Evolutionary conservation across 2,888 invertebrate species (phyloP).

Genomic region (Troides helena): DNA sequence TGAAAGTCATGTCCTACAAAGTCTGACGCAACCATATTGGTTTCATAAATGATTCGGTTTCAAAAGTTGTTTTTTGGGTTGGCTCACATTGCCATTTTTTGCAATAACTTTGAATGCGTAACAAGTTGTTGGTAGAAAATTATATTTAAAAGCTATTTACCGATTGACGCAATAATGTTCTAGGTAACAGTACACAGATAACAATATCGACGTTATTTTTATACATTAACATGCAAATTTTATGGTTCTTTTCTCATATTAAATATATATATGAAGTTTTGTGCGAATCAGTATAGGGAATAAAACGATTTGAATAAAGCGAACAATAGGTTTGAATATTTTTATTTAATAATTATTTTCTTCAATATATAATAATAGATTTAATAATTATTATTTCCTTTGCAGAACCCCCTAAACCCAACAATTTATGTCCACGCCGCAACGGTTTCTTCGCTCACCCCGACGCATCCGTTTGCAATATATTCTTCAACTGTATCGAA

Average conservation of each 20-base stretch:
- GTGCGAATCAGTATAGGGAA: no score
- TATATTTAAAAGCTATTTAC: conserved; percentile 15
- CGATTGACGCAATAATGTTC: conserved; percentile 4
- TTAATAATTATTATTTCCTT: conserved; percentile 17
- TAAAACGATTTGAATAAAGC: background rate
- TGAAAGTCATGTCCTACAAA: conserved; percentile 36
- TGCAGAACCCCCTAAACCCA: conserved; percentile 88
- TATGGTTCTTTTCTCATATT: background rate
- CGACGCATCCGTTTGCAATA: conserved; percentile 88
- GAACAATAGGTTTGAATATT: background rate
- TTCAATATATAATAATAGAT: background rate
- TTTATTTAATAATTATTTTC: background rate
- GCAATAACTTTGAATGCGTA: conserved; percentile 35
- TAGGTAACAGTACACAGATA: conserved; percentile 1
- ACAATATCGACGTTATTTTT: background rate
- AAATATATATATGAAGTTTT: no score
- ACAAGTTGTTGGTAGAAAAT: conserved; percentile 16
- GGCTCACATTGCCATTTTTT: conserved; percentile 39
- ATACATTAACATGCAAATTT: background rate
- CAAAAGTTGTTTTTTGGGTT: conserved; percentile 44
- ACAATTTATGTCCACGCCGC: conserved; percentile 87
- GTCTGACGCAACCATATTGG: conserved; percentile 36
- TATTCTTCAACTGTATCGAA: conserved; percentile 94
- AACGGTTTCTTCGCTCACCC: conserved; percentile 96
- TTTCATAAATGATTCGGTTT: conserved; percentile 40